Percentiles rank a stretch among this genome's conserved stretches.
phyloP scores from a whole-genome alignment of 2,797 vertebrate genomes.

The Microctenopoma steveboyesi region DNA sequence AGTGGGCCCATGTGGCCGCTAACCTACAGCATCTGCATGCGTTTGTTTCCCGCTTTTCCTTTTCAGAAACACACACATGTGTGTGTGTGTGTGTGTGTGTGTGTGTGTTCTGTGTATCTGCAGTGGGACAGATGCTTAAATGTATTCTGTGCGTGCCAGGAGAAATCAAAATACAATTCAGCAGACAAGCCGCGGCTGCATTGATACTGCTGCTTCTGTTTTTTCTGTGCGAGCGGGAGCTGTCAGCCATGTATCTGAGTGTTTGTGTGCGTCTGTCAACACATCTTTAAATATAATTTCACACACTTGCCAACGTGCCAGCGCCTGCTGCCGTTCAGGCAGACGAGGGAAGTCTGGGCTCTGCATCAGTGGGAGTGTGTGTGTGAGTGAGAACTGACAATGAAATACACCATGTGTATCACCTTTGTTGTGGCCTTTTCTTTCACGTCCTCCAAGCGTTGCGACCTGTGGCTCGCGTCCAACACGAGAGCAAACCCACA shows the following conservation, averaged over 20 bases:
- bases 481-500: constrained; percentile 8
- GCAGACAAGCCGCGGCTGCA: constrained; percentile 33
- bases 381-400: constrained; percentile 22
- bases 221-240: constrained; percentile 20
- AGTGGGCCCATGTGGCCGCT: background rate
- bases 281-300: constrained; percentile 68
- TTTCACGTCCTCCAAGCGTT: constrained; percentile 36
- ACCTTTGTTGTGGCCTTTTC: constrained; percentile 50
- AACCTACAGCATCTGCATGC: background rate
- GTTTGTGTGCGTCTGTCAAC: constrained; percentile 28
- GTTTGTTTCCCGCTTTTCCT: too few species aligned
- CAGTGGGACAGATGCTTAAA: constrained; percentile 47
- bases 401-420: constrained; percentile 38
- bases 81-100: constrained; percentile 13
- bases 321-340: constrained; percentile 51
- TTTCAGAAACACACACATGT: too few species aligned
- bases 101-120: constrained; percentile 40
- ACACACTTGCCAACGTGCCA: constrained; percentile 55
- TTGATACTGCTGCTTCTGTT: constrained; percentile 47
- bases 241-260: constrained; percentile 39
- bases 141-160: constrained; percentile 43
- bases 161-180: constrained; percentile 64
- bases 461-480: constrained; percentile 32
- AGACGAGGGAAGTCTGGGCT: constrained; percentile 30
- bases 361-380: constrained; percentile 19